Evolutionary conservation across 2,888 invertebrate species (phyloP).

Genomic region (Coenonympha arcania): DNA sequence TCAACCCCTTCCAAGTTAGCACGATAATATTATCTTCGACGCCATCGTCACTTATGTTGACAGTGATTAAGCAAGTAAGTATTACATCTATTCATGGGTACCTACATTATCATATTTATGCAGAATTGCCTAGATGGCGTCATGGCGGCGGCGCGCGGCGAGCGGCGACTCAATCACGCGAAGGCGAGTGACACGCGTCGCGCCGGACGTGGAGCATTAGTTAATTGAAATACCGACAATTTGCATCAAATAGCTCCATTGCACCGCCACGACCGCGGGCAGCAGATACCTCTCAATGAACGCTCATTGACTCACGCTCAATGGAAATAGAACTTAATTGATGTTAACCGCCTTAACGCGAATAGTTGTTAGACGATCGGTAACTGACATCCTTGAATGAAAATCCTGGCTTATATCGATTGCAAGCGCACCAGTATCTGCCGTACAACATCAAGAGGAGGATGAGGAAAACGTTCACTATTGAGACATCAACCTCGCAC

Average conservation of each 20-base stretch:
- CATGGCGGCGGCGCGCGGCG: not conserved
- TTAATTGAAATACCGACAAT: slow-evolving; percentile 61
- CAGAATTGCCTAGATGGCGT: slow-evolving; percentile 6
- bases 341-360: slow-evolving; percentile 45
- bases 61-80: no score
- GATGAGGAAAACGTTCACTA: no score
- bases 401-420: slow-evolving; percentile 5
- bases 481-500: no score
- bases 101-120: not conserved
- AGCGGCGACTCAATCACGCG: slow-evolving; percentile 34
- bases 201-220: slow-evolving; percentile 58
- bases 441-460: no score
- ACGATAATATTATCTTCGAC: no score
- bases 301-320: slow-evolving; percentile 60
- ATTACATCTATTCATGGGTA: no score
- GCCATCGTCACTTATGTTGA: no score
- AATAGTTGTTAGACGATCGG: slow-evolving; percentile 38
- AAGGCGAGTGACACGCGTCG: slow-evolving; percentile 47
- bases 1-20: no score
- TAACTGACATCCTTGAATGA: slow-evolving; percentile 23
- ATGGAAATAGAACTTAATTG: slow-evolving; percentile 67
- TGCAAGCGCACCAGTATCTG: no score
- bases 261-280: no score
- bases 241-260: slow-evolving; percentile 46
- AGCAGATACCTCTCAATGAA: slow-evolving; percentile 54